Base-by-base conservation (phyloP, 2,113 vertebrate genomes). In the Eulemur rufifrons region DNA sequence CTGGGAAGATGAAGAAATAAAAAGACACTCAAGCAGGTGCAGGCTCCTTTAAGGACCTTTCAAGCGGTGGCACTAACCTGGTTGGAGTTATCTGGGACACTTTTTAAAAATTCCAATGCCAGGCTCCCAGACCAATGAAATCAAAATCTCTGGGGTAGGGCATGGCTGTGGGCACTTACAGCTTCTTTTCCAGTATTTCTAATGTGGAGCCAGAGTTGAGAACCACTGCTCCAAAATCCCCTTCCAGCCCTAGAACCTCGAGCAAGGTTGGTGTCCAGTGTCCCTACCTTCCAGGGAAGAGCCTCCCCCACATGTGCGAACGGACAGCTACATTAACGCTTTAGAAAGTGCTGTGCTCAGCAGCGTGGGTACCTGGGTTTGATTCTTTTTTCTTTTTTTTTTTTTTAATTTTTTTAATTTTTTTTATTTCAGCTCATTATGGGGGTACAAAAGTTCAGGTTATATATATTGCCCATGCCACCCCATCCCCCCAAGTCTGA, bases 251-350 rank as follows among this genome's bases (percentile, higher is more conserved):
- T 68, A 17, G 29, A 64, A 17, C 37, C 52, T 52, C 61, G 27
- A 66, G 61, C 15, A 50, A 87, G 18, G 14, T 18, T 34, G 63
- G n/a, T 32, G 4, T 37, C 15, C 39, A 18, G 2, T 1, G 27
- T 13, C 10, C 42, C 50, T 47, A 4, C 17, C 23, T 59, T 32
- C n/a, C 32, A 11, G 3, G 1, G 4, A 66, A 2, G 1, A 17
- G 9, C 50, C 71, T 14, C 9, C 14, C 37, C 21, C 15, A 0
- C 15, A 20, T 2, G 10, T 11, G 6, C 25, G 3, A 1, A 54
- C 5, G 13, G 63, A 61, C 17, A 11, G 11, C 84, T 17, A 1
- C 21, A 0, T 37, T 37, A 15, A 8, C 56, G 18, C 4, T 50
- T 3, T 23, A 73, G 80, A 45, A 74, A 32, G n/a, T 50, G 1